phyloP scores from a whole-genome alignment of 1,140 invertebrate genomes.

The Whitmania pigra region DNA sequence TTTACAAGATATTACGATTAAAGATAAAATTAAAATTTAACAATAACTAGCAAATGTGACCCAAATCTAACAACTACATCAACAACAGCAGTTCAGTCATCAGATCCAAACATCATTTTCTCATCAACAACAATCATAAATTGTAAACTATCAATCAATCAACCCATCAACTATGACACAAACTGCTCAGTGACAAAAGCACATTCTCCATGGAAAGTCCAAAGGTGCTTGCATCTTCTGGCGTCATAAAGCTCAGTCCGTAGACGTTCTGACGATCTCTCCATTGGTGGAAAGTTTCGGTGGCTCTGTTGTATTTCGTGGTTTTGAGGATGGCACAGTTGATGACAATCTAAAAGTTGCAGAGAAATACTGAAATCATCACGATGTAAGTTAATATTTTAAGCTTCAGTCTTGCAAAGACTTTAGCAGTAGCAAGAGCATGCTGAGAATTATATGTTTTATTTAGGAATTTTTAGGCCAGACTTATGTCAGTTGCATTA shows the following conservation, averaged over 20 bases:
- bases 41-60: too few species aligned
- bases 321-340: slow-evolving; percentile 84
- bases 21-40: too few species aligned
- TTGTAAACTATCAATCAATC: neutral
- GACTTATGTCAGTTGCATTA: too few species aligned
- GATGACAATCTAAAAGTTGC: slow-evolving; percentile 58
- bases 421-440: too few species aligned
- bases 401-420: too few species aligned
- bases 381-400: neutral
- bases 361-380: neutral
- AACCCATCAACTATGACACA: neutral
- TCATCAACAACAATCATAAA: neutral
- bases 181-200: slow-evolving; percentile 6
- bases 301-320: slow-evolving; percentile 88
- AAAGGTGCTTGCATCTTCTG: slow-evolving; percentile 62
- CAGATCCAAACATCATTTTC: too few species aligned
- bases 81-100: too few species aligned
- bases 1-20: too few species aligned
- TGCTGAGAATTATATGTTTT: too few species aligned
- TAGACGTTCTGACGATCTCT: slow-evolving; percentile 80
- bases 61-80: too few species aligned
- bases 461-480: too few species aligned
- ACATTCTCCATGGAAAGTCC: neutral
- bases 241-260: slow-evolving; percentile 82
- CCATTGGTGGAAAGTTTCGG: slow-evolving; percentile 87